Evolutionary conservation across 1,140 invertebrate genomes (phyloP), one percentile per base, ranked within the genome.

Genomic region (Delia radicum): DNA sequence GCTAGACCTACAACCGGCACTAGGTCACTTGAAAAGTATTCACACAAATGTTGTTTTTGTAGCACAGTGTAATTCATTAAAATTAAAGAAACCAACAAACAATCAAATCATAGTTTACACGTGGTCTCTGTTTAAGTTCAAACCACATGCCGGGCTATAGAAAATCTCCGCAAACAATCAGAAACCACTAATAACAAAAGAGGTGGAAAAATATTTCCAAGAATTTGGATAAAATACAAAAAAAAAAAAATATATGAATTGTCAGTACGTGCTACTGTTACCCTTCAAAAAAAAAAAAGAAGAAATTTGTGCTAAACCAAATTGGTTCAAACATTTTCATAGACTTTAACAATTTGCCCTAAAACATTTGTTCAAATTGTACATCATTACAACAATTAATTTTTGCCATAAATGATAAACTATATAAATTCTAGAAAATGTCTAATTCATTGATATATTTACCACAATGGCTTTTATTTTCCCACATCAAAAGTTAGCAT

Each of bases 131-230:
- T 55, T 55, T 55, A 55, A 55, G 48, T 55, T 55, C 61, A 74
- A 42, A 62, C 73, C 73, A 65, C 73, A 74, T 74, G 73, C 73
- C 62, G 73, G 48, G 48, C 48, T 21, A 55, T 21, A 2, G 48
- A 55, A 21, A 55, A 0, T 55, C 3, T 2, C 10, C 8, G 3
- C 37, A 42, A 42, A 42, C 37, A 42, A 42, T 42, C n/a, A n/a
- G n/a, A n/a, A 10, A 42, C 37, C 37, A 5, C 37, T 10, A 42
- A 42, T 15, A 8, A 42, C 37, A 42, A 42, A 13, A 42, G 37
- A 5, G 12, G 10, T 42, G 37, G 37, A 42, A 15, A 33, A 3
- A 42, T 42, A 42, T 42, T 42, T 10, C 37, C 12, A 1, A 3
- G 37, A 42, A 42, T 42, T 42, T 42, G 3, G 3, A 37, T 37